These are phyloP conservation scores for Calephelis perditalis DNA, from an alignment of 2,888 invertebrate genomes.

Conservation along the genomic window DNA sequence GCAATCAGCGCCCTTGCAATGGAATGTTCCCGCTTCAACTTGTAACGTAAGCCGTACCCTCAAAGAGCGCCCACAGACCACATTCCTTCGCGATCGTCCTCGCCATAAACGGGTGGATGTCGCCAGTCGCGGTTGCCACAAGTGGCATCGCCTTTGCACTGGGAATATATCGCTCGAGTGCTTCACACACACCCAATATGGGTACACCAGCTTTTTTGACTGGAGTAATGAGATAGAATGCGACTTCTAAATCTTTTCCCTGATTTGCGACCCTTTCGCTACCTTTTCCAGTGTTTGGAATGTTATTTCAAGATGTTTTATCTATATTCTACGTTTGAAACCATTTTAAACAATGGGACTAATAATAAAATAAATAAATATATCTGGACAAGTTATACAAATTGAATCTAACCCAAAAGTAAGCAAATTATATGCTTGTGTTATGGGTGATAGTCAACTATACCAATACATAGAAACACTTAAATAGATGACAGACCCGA, in stretches of 20 bases:
- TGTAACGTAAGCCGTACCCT: slow-evolving; percentile 33
- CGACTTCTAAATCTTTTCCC: slow-evolving; percentile 7
- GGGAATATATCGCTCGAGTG: slow-evolving; percentile 56
- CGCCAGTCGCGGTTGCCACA: slow-evolving; percentile 43
- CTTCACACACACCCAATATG: slow-evolving; percentile 62
- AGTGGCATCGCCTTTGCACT: slow-evolving; percentile 46
- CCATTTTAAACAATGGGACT: too few species aligned
- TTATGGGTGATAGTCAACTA: too few species aligned
- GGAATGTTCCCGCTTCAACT: slow-evolving; percentile 28
- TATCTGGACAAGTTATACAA: too few species aligned
- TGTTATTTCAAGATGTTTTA: too few species aligned
- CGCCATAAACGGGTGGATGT: slow-evolving; percentile 62
- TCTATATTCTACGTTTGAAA: too few species aligned
- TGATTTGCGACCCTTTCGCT: background rate
- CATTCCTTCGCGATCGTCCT: slow-evolving; percentile 69
- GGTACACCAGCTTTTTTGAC: slow-evolving; percentile 48
- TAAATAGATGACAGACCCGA: too few species aligned
- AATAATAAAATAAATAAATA: too few species aligned
- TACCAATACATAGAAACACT: too few species aligned
- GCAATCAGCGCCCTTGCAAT: background rate
- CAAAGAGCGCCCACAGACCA: slow-evolving; percentile 45
- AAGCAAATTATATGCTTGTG: too few species aligned
- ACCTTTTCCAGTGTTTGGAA: background rate
- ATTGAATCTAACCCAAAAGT: too few species aligned
- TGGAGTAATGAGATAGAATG: slow-evolving; percentile 8